Percentiles rank a stretch among this genome's conserved stretches.
These are phyloP conservation scores for Acromyrmex charruanus DNA, from an alignment of 1,140 invertebrate species.

Conservation along the genomic window DNA sequence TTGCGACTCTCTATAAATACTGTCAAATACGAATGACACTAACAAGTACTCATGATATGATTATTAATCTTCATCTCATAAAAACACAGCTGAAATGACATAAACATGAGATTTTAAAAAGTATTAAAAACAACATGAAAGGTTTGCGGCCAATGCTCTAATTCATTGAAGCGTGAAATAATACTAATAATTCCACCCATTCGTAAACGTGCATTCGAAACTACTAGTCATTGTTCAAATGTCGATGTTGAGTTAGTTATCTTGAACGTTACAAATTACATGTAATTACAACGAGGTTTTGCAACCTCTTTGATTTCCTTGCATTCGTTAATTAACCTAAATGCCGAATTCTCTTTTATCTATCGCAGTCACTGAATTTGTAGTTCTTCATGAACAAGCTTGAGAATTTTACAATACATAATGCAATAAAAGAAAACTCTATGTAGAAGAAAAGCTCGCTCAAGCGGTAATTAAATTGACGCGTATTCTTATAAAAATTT, in stretches of 20 bases:
- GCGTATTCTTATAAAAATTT: neutral
- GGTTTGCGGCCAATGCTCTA: neutral
- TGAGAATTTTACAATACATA: neutral
- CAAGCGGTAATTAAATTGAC: slow-evolving; percentile 8
- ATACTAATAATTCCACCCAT: slow-evolving; percentile 7
- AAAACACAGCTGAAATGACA: neutral
- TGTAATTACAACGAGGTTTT: neutral
- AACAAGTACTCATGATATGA: neutral
- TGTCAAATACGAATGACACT: neutral
- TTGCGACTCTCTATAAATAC: neutral
- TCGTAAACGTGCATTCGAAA: neutral
- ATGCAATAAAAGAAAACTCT: neutral
- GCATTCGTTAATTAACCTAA: neutral
- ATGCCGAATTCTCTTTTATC: neutral
- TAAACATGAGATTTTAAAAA: neutral
- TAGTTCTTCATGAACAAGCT: neutral
- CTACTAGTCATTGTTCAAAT: slow-evolving; percentile 40
- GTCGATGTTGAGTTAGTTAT: slow-evolving; percentile 19
- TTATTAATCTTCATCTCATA: slow-evolving; percentile 31
- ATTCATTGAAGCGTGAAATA: slow-evolving; percentile 31
- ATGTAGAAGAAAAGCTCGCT: neutral
- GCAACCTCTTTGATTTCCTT: neutral
- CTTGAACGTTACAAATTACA: slow-evolving; percentile 14
- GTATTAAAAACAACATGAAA: neutral
- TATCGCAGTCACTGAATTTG: neutral